These are phyloP conservation scores for Pedetes capensis DNA, from an alignment of 2,113 vertebrate genomes.

Conservation along the genomic window DNA sequence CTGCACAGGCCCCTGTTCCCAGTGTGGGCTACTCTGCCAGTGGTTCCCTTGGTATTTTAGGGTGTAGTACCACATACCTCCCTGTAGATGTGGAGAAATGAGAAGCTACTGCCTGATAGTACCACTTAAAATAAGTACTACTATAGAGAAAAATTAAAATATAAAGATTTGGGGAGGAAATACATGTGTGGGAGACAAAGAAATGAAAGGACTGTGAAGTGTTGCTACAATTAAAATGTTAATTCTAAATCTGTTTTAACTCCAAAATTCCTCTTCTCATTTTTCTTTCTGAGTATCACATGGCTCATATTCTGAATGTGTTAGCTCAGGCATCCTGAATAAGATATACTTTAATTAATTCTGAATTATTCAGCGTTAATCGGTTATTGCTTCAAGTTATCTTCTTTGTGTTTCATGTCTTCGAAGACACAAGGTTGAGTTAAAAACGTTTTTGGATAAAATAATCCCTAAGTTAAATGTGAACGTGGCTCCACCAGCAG, in stretches of 20 bases:
- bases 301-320: slow-evolving; percentile 38
- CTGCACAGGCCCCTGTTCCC: neutral
- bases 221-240: slow-evolving; percentile 58
- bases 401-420: slow-evolving; percentile 6
- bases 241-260: slow-evolving; percentile 61
- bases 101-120: neutral
- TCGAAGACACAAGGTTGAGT: slow-evolving; percentile 20
- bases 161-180: neutral
- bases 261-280: slow-evolving; percentile 4
- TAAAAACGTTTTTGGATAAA: slow-evolving; percentile 35
- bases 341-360: slow-evolving; percentile 69
- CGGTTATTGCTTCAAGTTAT: slow-evolving; percentile 32
- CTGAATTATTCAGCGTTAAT: slow-evolving; percentile 64
- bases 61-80: neutral
- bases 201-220: slow-evolving; percentile 40
- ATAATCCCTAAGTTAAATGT: neutral
- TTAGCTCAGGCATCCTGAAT: slow-evolving; percentile 50
- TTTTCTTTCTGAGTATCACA: slow-evolving; percentile 22
- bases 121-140: slow-evolving; percentile 41
- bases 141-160: neutral
- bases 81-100: neutral
- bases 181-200: slow-evolving; percentile 49
- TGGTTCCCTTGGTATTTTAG: neutral
- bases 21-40: neutral
- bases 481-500: neutral